Base-by-base conservation (phyloP, 2,888 invertebrate genomes). In the Spodoptera picta region DNA sequence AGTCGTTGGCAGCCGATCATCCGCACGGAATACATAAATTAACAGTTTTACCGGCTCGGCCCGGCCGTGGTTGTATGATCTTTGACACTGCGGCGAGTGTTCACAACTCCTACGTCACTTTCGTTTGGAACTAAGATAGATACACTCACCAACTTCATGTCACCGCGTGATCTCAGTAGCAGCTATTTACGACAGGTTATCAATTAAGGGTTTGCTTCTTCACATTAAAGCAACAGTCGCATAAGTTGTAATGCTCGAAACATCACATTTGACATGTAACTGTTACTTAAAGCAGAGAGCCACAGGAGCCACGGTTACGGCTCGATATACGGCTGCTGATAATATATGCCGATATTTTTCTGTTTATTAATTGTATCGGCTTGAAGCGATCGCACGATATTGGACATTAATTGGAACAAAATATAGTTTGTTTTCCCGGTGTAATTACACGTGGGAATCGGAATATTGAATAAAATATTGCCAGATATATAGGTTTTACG, bases 1-100 rank as follows among this genome's bases (percentile, higher is more conserved):
- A 61, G 65, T 52, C 62, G 63, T 48, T 61, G 46, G 27, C 51
- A 51, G 61, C 72, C 64, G 70, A 79, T 69, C 75, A 68, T 56
- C 67, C 66, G 64, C 79, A 79, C 79, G 79, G 65, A 70, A 79
- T 77, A 72, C 67, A 69, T 67, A 72, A 75, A 79, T 79, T 75
- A 79, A 62, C 77, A 75, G 68, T 76, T 69, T 73, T 69, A 71
- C 67, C 65, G 66, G 43, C 63, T 45, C 60, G 36, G 7, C 7
- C 36, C 36, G 36, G 36, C 36, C 19, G 19, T 19, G 36, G 36
- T 5, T 9, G 36, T 9, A 36, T 75, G 72, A 68, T 75, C 69
- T 65, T 62, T 51, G 56, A 9, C 46, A 56, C 52, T 58, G 62
- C 56, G 55, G 65, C 58, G 50, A 63, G 67, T 63, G 48, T 43